Evolutionary conservation across 2,888 invertebrate genomes (phyloP).

Genomic region (Pterostichus madidus): DNA sequence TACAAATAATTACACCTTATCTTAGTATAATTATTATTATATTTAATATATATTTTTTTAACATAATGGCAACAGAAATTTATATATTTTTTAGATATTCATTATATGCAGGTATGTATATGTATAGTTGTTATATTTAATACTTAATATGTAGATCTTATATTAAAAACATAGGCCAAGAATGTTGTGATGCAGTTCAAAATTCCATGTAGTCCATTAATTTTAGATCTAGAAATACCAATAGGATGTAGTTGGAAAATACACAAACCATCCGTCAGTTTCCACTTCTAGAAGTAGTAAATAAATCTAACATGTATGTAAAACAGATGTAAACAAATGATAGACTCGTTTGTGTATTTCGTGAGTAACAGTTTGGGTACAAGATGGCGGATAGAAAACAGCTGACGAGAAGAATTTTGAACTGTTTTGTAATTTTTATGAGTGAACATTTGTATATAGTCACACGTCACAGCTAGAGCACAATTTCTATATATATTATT

Average conservation of each 20-base stretch:
- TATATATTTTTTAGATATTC: constrained; percentile 58
- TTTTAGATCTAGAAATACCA: not conserved
- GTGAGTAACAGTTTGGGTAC: not conserved
- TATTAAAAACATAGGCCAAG: constrained; percentile 63
- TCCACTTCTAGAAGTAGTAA: not conserved
- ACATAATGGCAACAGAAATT: constrained; percentile 61
- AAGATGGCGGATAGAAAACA: not conserved
- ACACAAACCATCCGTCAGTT: not conserved
- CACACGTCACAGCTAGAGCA: constrained; percentile 66
- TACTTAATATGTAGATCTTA: constrained; percentile 55
- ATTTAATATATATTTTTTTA: constrained; percentile 59
- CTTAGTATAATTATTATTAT: constrained; percentile 54
- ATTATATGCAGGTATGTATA: constrained; percentile 62
- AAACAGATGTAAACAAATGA: not conserved
- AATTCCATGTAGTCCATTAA: constrained; percentile 28
- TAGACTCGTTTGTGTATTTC: not conserved
- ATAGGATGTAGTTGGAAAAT: not conserved
- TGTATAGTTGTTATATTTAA: constrained; percentile 56
- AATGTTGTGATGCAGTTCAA: constrained; percentile 60
- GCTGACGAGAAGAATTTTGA: constrained; percentile 47
- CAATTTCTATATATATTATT: constrained; percentile 57
- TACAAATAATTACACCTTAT: constrained; percentile 64
- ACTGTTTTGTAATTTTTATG: constrained; percentile 54
- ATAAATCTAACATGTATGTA: not conserved
- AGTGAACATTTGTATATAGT: constrained; percentile 62